Evolutionary conservation across 2,797 vertebrate genomes (phyloP), one percentile per base, ranked within the genome.

Genomic region (Microctenopoma stevenorrisi): DNA sequence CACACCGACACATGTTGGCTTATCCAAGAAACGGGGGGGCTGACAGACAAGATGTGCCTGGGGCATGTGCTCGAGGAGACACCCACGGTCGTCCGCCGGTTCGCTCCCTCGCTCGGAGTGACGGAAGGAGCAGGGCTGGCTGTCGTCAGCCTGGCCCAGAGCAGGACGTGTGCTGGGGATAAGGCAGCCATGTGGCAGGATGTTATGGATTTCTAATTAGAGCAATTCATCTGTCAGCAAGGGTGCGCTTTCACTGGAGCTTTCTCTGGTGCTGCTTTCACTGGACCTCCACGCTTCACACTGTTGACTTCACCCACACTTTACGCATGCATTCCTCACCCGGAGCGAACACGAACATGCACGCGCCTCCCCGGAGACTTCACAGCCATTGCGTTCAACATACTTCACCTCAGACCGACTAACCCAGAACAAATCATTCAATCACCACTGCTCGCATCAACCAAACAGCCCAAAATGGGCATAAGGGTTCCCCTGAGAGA

Each of bases 121-220:
- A 95, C 95, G 94, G 95, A 96, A 96, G 95, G 94, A 95, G 96
- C 93, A 84, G 95, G 94, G 88, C 95, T 96, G 95, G 95, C 95
- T 97, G 97, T 98, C 94, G 95, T 97, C 96, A 97, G 96, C 94
- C 94, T 93, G 95, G 94, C 95, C 94, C 94, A 95, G 96, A 96
- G 95, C 97, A 98, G 97, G 97, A 99, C 98, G 96, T 95, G 95
- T 95, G 96, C 95, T 94, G 92, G 91, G 96, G 97, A 98, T 97
- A 97, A 98, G 96, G 95, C 95, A 89, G 97, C 96, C 97, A 98
- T 98, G 97, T 98, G 97, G 97, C 97, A 98, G 97, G 97, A 99
- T 99, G 97, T 98, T 99, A 98, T 98, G 97, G 96, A 96, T 97
- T 98, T 98, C 97, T 98, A 99, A 99, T 99, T 98, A 99, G 97